These are phyloP conservation scores for Rhegmatorhina hoffmannsi DNA, from an alignment of 2,113 vertebrate species.

Conservation along the genomic window DNA sequence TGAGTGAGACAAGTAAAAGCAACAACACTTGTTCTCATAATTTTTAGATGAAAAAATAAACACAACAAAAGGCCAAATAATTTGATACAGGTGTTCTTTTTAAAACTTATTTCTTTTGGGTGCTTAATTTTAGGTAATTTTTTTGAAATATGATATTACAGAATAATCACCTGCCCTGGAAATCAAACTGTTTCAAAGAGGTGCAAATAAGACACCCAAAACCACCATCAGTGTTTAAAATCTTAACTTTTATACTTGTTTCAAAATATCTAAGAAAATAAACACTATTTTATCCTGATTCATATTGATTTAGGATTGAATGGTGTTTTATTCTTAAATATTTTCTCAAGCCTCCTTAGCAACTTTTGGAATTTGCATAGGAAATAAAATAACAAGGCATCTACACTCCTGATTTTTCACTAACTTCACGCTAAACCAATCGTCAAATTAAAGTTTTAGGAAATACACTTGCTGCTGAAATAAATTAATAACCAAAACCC, in stretches of 20 bases:
- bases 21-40: background rate
- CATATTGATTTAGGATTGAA: background rate
- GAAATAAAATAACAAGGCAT: background rate
- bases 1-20: background rate
- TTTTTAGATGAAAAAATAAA: background rate
- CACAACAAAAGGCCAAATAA: background rate
- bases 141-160: background rate
- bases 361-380: background rate
- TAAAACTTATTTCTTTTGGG: background rate
- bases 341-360: background rate
- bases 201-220: background rate
- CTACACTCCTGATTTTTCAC: background rate
- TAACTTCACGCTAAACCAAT: background rate
- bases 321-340: background rate
- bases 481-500: background rate
- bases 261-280: background rate
- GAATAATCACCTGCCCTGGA: accelerated
- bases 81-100: background rate
- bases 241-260: background rate
- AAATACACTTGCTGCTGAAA: background rate
- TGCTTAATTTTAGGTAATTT: background rate
- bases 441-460: background rate
- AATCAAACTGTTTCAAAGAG: background rate
- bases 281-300: background rate
- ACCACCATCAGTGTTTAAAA: background rate